phyloP scores from a whole-genome alignment of 1,140 invertebrate species.

The Drosophila ambigua region DNA sequence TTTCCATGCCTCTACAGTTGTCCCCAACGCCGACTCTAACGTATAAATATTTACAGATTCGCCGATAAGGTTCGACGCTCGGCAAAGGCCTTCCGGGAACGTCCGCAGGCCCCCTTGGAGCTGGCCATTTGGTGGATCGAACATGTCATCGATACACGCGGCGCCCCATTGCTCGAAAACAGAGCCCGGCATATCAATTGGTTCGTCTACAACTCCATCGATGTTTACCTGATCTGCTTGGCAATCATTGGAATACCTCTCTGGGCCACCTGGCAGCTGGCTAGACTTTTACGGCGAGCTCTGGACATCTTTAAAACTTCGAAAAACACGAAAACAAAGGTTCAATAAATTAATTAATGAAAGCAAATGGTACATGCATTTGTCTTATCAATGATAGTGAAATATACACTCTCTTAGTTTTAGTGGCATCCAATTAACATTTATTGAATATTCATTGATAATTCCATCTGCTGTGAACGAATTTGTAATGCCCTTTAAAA shows the following conservation, averaged over 20 bases:
- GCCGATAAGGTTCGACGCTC: conserved; percentile 84
- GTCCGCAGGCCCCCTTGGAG: conserved; percentile 84
- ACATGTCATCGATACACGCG: conserved; percentile 85
- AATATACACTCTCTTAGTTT: background rate
- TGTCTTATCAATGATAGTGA: background rate
- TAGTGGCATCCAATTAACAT: no score
- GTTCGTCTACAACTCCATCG: conserved; percentile 87
- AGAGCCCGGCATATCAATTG: conserved; percentile 85
- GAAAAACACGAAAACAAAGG: conserved; percentile 32
- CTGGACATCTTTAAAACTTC: conserved; percentile 2
- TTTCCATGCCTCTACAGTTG: background rate
- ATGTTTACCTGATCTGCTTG: conserved; percentile 85
- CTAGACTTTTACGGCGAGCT: conserved; percentile 4
- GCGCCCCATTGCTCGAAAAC: conserved; percentile 82
- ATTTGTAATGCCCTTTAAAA: no score
- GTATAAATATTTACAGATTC: conserved; percentile 59
- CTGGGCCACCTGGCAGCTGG: conserved; percentile 15
- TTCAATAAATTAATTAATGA: conserved; percentile 32
- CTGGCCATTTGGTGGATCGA: conserved; percentile 86
- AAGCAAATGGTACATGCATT: no score
- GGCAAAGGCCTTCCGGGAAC: conserved; percentile 84
- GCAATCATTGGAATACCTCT: conserved; percentile 13
- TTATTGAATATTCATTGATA: no score
- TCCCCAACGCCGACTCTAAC: background rate
- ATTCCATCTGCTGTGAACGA: no score